Percentiles rank a stretch among this genome's conserved stretches.
These are phyloP conservation scores for Protobothrops mucrosquamatus DNA, from an alignment of 2,113 vertebrate species.

Conservation along the genomic window DNA sequence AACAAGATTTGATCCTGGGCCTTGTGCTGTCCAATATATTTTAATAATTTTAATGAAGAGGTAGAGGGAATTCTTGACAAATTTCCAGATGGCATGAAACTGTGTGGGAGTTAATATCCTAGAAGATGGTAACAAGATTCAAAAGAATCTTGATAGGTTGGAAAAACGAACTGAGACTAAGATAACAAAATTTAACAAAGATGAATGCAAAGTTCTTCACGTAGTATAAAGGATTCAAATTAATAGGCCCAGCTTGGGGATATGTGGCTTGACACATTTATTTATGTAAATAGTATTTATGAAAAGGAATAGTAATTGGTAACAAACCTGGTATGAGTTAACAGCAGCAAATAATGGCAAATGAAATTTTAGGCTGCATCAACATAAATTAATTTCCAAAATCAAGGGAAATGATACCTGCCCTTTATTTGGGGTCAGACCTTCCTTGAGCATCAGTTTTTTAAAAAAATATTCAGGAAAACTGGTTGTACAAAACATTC, in stretches of 20 bases:
- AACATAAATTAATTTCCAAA: background rate
- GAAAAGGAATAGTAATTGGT: background rate
- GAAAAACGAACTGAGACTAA: background rate
- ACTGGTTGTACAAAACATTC: background rate
- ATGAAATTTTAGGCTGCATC: background rate
- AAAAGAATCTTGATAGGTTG: background rate
- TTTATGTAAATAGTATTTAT: background rate
- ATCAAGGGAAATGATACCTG: background rate
- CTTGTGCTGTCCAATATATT: background rate
- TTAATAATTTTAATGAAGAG: background rate
- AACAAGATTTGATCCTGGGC: background rate
- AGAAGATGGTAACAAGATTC: background rate
- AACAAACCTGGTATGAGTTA: background rate
- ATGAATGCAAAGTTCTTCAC: background rate
- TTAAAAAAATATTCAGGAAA: no score
- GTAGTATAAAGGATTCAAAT: background rate
- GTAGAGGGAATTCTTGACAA: background rate
- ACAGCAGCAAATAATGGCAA: background rate
- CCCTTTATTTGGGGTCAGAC: background rate
- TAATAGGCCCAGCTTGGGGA: background rate
- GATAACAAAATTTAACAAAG: background rate
- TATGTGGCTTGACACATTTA: background rate
- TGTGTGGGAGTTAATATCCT: background rate
- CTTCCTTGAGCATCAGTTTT: background rate
- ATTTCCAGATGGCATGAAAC: background rate